These are phyloP conservation scores for Pionites leucogaster DNA, from an alignment of 2,113 vertebrate genomes.

Conservation along the genomic window DNA sequence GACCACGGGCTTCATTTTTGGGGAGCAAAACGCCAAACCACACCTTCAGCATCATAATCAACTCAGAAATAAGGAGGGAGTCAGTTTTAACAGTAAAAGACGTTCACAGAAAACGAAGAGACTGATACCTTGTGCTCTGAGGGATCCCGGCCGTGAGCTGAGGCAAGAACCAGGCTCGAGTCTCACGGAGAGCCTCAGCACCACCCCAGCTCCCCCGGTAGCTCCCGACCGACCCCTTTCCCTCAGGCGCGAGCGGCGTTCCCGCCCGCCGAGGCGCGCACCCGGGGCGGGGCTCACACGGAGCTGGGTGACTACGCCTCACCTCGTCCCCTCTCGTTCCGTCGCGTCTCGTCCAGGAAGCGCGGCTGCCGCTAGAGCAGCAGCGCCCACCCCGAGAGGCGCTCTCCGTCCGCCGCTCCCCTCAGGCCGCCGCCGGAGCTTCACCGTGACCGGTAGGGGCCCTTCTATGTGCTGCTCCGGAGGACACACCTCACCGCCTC, in stretches of 20 bases:
- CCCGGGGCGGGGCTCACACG: background rate
- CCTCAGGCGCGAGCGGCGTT: too few species aligned
- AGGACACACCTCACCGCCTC: background rate
- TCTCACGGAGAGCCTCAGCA: accelerated
- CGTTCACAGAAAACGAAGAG: accelerated
- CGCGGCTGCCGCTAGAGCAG: background rate
- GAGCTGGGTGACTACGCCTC: background rate
- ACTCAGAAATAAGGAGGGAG: accelerated
- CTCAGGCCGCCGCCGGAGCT: background rate
- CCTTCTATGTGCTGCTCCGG: background rate
- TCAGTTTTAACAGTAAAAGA: accelerated
- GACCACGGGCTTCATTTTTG: accelerated
- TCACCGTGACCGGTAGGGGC: background rate
- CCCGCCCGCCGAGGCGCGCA: background rate
- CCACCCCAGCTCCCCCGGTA: accelerated
- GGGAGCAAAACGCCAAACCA: accelerated
- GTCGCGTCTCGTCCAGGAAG: background rate
- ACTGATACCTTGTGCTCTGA: accelerated
- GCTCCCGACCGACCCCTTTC: accelerated
- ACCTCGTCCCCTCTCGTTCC: background rate
- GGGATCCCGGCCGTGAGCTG: accelerated
- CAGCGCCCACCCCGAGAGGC: too few species aligned
- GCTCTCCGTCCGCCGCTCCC: accelerated
- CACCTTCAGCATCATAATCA: accelerated
- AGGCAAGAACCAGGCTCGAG: accelerated